phyloP scores from a whole-genome alignment of 2,113 vertebrate species.

The Bos javanicus region DNA sequence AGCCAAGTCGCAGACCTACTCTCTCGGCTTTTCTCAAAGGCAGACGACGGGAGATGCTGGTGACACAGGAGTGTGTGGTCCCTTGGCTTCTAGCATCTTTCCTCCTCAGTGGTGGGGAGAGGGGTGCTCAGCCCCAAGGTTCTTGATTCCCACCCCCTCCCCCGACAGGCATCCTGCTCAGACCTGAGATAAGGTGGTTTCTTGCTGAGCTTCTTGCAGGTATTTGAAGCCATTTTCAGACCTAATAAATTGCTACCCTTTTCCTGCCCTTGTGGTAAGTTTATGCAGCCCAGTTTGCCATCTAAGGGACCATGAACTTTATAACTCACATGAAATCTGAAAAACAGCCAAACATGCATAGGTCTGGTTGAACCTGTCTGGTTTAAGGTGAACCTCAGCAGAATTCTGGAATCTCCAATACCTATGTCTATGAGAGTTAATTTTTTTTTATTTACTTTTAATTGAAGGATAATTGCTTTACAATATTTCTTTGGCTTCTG shows the following conservation, averaged over 20 bases:
- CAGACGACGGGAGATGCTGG: fast-evolving
- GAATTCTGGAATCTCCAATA: neutral
- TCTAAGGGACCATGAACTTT: neutral
- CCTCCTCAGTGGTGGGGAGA: fast-evolving
- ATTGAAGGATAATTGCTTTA: neutral
- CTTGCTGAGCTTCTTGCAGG: neutral
- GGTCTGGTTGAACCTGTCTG: neutral
- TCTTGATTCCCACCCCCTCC: neutral
- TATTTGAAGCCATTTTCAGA: neutral
- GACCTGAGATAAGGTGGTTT: neutral
- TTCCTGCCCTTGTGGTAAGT: neutral
- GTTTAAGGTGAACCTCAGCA: neutral
- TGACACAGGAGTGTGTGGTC: neutral
- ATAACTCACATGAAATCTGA: neutral
- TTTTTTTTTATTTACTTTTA: neutral
- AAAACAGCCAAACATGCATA: too few species aligned
- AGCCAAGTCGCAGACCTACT: neutral
- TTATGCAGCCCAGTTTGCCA: neutral
- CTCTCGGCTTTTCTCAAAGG: neutral
- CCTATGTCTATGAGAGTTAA: neutral
- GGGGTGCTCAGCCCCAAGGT: fast-evolving
- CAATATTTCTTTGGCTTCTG: neutral
- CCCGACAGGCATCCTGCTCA: neutral
- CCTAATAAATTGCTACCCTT: neutral
- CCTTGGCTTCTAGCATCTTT: neutral